phyloP scores from a whole-genome alignment of 2,797 vertebrate genomes.

The Manis crassicaudata region DNA sequence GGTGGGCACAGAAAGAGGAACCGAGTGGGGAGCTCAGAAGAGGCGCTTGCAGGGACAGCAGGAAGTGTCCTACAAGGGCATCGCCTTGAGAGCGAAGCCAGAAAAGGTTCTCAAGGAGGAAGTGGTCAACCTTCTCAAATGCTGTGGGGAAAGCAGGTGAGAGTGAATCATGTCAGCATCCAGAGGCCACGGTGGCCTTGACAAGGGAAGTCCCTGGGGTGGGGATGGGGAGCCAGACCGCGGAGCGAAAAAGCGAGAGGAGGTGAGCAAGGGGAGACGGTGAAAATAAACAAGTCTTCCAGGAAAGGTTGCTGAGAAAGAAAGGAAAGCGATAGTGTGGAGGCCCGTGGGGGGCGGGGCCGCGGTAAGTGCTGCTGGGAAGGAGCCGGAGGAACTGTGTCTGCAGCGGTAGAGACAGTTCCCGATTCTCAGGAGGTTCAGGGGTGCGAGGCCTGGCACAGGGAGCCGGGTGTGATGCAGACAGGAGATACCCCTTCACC shows the following conservation, averaged over 20 bases:
- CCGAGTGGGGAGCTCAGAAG: neutral
- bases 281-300: neutral
- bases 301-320: neutral
- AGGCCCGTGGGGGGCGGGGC: no score
- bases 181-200: neutral
- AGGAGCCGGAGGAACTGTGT: neutral
- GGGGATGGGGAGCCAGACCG: neutral
- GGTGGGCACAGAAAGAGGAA: neutral
- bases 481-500: neutral
- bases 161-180: neutral
- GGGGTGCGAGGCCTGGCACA: no score
- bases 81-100: neutral
- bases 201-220: neutral
- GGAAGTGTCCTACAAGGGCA: neutral
- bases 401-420: neutral
- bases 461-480: accelerated
- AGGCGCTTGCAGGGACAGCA: neutral
- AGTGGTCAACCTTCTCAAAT: slow-evolving; percentile 6
- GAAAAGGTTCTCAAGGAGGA: neutral
- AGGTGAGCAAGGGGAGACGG: neutral
- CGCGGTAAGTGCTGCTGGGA: neutral
- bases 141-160: neutral
- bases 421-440: neutral
- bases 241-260: neutral
- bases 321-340: neutral